Conservation (phyloP, 2,888 invertebrate genomes). For the Lithophane socia region DNA sequence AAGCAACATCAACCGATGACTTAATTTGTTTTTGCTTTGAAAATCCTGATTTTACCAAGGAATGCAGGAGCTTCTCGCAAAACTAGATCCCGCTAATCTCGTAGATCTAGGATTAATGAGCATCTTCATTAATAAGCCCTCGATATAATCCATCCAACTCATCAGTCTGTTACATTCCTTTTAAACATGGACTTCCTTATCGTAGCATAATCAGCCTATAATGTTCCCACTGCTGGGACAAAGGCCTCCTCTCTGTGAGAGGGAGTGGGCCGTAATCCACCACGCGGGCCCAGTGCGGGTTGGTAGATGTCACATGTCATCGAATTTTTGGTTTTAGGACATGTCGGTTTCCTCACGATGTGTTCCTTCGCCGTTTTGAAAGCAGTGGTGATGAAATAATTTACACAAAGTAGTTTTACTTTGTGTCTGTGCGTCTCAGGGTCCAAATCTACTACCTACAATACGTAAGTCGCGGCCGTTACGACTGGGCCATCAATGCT, state of each 20-base stretch:
- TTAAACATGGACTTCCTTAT: neutral
- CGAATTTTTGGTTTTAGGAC: too few species aligned
- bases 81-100: slow-evolving; percentile 13
- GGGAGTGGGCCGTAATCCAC: too few species aligned
- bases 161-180: neutral
- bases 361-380: neutral
- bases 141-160: neutral
- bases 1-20: neutral
- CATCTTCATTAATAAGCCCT: neutral
- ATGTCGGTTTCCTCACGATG: too few species aligned
- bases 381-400: neutral
- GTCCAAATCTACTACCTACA: too few species aligned
- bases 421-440: too few species aligned
- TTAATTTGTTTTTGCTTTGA: neutral
- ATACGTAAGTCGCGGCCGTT: too few species aligned
- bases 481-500: too few species aligned
- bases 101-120: slow-evolving; percentile 2
- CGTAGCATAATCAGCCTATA: neutral
- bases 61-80: slow-evolving; percentile 12
- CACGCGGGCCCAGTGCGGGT: too few species aligned
- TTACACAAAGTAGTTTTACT: neutral
- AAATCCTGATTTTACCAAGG: slow-evolving; percentile 28
- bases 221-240: too few species aligned
- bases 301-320: too few species aligned
- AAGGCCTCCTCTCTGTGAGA: neutral